Base-by-base conservation (phyloP, 2,797 vertebrate species). In the Tapera naevia region DNA sequence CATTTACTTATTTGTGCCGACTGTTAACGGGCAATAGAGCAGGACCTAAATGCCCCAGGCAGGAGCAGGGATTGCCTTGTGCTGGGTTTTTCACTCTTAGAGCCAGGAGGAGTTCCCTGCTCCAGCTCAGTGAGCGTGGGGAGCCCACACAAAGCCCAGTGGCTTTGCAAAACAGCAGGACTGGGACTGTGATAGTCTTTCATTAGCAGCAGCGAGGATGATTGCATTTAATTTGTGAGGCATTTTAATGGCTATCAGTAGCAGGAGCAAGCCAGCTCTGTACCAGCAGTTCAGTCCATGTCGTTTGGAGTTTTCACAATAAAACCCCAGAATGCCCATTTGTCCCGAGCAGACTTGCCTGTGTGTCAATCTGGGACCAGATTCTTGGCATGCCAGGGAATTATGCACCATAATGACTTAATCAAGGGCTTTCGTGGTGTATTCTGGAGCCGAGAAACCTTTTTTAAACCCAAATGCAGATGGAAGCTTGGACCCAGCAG, bases 381-480 rank as follows among this genome's bases (percentile, higher is more conserved):
- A 94, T 96, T 94, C 89, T 93, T 96, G 89, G 79, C 86, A 74
- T 95, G 84, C 92, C 81, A 61, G 81, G 88, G 86, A 92, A 85
- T 89, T 90, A 91, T 57, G 85, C 82, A 83, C 88, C 62, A 50
- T 91, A 91, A 93, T 94, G 92, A 90, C 83, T 94, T 95, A 86
- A 93, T 91, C 89, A 80, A 91, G 73, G 82, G 93, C 80, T 96
- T 91, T 96, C 73, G 73, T 32, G 71, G 73, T 76, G 65, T 84
- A 67, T 93, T 93, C 89, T 76, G 80, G 88, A 76, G 56, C 58
- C 1, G 45, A 92, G 94, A 88, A 96, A 80, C 62, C 60, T 91
- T 92, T 92, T 92, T 50, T 11, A 81, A 94, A 73, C 62, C 67
- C 73, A 79, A 84, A 71, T 66, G 73, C 76, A 86, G 94, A 88